Evolutionary conservation across 2,888 invertebrate genomes (phyloP).

Genomic region (Drosophila mimetica): DNA sequence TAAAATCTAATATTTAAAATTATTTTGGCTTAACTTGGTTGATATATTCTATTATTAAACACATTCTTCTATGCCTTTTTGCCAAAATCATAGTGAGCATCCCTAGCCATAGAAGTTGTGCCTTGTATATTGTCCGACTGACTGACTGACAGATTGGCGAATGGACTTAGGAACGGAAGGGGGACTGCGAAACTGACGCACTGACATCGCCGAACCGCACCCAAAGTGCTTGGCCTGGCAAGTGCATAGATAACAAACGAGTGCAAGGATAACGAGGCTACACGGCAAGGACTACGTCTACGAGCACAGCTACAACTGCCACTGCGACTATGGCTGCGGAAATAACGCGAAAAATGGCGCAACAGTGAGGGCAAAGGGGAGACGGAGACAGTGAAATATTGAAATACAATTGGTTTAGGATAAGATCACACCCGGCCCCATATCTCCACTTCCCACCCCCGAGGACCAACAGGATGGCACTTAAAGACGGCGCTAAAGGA

Average conservation of each 20-base stretch:
- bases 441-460: slow-evolving; percentile 5
- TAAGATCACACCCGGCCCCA: slow-evolving; percentile 4
- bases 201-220: slow-evolving; percentile 16
- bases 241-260: slow-evolving; percentile 69
- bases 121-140: slow-evolving; percentile 74
- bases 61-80: no score
- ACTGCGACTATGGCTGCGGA: slow-evolving; percentile 16
- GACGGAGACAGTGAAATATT: slow-evolving; percentile 78
- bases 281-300: slow-evolving; percentile 35
- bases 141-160: slow-evolving; percentile 38
- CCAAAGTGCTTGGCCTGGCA: slow-evolving; percentile 65
- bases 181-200: slow-evolving; percentile 14
- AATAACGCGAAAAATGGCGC: slow-evolving; percentile 63
- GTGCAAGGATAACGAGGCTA: slow-evolving; percentile 72
- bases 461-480: slow-evolving; percentile 24
- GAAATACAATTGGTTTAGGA: slow-evolving; percentile 75
- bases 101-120: slow-evolving; percentile 44
- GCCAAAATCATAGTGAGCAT: not conserved
- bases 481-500: slow-evolving; percentile 33
- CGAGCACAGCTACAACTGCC: slow-evolving; percentile 5
- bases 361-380: slow-evolving; percentile 53
- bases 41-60: no score
- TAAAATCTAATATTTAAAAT: no score
- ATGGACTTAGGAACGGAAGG: not conserved
- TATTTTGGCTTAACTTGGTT: no score